phyloP scores from a whole-genome alignment of 2,113 vertebrate genomes.

The Chlamydotis undulata region DNA sequence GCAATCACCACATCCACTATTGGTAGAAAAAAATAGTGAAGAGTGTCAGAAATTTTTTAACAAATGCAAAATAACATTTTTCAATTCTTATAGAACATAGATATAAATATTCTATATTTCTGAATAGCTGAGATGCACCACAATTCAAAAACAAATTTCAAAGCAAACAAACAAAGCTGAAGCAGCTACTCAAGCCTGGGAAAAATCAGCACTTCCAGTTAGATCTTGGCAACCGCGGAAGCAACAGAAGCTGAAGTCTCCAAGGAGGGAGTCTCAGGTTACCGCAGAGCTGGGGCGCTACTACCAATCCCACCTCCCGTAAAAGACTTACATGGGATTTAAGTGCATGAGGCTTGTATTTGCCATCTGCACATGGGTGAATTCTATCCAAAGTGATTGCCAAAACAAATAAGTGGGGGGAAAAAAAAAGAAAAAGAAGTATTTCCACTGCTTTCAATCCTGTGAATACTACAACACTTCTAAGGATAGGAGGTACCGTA shows the following conservation, averaged over 20 bases:
- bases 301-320: background rate
- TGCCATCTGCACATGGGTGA: slow-evolving; percentile 4
- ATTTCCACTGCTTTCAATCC: background rate
- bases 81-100: too few relatives aligned
- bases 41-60: background rate
- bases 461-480: background rate
- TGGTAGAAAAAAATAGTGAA: background rate
- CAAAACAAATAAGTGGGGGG: background rate
- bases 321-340: background rate
- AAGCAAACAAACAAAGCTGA: background rate
- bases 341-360: background rate
- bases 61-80: background rate
- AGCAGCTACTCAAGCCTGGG: background rate
- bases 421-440: background rate
- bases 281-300: background rate
- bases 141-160: background rate
- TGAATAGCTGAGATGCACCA: background rate
- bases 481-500: background rate
- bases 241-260: background rate
- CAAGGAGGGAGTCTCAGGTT: background rate
- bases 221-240: background rate
- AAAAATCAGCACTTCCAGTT: background rate
- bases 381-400: background rate
- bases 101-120: too few relatives aligned
- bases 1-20: background rate